Conservation (phyloP, 2,113 vertebrate species). For the Loxodonta africana region DNA sequence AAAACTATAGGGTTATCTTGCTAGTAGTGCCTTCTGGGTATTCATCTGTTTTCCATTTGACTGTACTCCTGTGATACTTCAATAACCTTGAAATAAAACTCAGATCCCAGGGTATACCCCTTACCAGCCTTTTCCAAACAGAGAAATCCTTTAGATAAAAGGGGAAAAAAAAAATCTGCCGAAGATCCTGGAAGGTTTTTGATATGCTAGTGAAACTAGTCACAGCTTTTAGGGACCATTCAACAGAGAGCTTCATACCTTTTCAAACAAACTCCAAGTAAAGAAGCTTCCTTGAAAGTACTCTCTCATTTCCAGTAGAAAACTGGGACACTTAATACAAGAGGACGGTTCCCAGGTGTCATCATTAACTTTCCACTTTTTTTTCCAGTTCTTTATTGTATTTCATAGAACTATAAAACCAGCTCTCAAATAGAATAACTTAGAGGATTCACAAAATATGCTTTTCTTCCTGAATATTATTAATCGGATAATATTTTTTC, state of each 20-base stretch:
- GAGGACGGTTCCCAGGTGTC: not conserved
- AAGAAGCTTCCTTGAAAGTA: not conserved
- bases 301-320: not conserved
- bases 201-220: constrained; percentile 61
- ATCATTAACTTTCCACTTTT: not conserved
- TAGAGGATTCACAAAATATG: not conserved
- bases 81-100: constrained; percentile 62
- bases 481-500: not conserved
- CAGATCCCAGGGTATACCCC: constrained; percentile 12
- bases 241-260: not conserved
- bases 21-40: not conserved
- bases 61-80: not conserved
- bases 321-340: not conserved
- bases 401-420: not conserved
- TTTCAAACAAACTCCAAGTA: not conserved
- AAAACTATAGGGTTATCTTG: not conserved
- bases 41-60: constrained; percentile 36
- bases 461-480: not conserved
- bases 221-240: not conserved
- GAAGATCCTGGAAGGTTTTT: constrained; percentile 35
- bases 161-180: not conserved
- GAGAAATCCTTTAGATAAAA: constrained; percentile 17
- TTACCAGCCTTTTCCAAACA: not conserved
- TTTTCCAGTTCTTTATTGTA: not conserved
- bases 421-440: not conserved